phyloP scores from a whole-genome alignment of 2,888 invertebrate species.

The Nowickia ferox region DNA sequence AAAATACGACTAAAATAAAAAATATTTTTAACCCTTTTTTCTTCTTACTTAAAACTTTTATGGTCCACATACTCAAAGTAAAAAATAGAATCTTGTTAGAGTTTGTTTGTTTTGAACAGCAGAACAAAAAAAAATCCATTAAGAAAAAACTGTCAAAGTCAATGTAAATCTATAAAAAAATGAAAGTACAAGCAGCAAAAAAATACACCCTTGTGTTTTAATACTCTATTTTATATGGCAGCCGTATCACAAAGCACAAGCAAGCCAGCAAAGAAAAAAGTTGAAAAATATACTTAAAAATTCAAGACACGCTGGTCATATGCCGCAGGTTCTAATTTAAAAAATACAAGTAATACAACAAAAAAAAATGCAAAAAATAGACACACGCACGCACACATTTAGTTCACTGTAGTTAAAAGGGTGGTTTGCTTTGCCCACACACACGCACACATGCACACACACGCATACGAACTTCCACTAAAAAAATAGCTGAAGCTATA shows the following conservation, averaged over 20 bases:
- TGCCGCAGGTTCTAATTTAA: slow-evolving; percentile 70
- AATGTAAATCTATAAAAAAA: slow-evolving; percentile 53
- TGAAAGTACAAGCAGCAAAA: slow-evolving; percentile 48
- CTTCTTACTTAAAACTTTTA: slow-evolving; percentile 2
- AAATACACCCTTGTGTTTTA: slow-evolving; percentile 58
- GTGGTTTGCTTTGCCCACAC: slow-evolving; percentile 53
- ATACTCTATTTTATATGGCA: neutral
- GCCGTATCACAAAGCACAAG: neutral
- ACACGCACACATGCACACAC: neutral
- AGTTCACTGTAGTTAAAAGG: slow-evolving; percentile 47
- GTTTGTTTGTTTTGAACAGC: slow-evolving; percentile 10
- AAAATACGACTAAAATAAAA: neutral
- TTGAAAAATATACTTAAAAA: slow-evolving; percentile 63
- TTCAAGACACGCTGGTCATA: slow-evolving; percentile 72
- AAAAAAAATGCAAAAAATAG: slow-evolving; percentile 46
- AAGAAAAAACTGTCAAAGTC: slow-evolving; percentile 69
- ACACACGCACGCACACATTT: neutral
- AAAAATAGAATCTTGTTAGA: slow-evolving; percentile 16
- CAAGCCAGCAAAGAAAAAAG: slow-evolving; percentile 11
- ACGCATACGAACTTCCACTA: neutral
- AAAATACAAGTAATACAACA: slow-evolving; percentile 63
- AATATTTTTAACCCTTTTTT: slow-evolving; percentile 47
- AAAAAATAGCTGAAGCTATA: slow-evolving; percentile 39
- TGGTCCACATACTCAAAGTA: slow-evolving; percentile 31
- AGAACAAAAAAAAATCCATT: slow-evolving; percentile 48